Conservation (phyloP, 2,797 vertebrate species). For the Diplodus sargus region DNA sequence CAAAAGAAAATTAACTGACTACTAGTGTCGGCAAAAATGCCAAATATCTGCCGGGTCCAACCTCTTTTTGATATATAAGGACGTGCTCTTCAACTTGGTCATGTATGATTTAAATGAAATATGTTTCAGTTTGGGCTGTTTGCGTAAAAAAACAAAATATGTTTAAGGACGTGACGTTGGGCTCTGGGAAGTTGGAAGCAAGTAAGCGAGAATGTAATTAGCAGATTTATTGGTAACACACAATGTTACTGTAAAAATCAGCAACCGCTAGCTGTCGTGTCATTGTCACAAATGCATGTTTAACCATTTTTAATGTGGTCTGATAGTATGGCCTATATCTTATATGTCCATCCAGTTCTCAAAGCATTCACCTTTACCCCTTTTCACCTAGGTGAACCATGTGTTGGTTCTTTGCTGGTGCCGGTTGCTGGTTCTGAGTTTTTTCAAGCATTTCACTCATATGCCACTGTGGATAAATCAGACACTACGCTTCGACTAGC, state of each 20-base stretch:
- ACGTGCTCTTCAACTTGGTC: neutral
- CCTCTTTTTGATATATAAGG: neutral
- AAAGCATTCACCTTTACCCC: neutral
- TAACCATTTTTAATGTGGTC: neutral
- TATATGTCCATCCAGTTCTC: neutral
- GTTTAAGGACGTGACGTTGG: constrained; percentile 5
- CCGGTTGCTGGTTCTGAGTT: too few species aligned
- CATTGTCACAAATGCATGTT: neutral
- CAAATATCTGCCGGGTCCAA: neutral
- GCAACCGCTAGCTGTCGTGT: too few species aligned
- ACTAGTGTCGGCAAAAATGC: neutral
- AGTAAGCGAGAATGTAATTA: neutral
- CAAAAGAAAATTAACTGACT: neutral
- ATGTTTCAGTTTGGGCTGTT: neutral
- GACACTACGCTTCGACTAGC: too few species aligned
- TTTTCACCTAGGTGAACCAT: too few species aligned
- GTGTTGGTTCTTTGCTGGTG: too few species aligned
- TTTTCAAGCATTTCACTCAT: too few species aligned
- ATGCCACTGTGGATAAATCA: too few species aligned
- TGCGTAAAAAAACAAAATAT: neutral
- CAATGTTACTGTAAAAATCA: too few species aligned
- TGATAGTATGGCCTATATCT: neutral
- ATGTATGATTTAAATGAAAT: neutral
- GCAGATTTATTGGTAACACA: neutral
- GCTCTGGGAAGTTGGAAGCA: neutral